Evolutionary conservation across 1,140 invertebrate species (phyloP), one percentile per base, ranked within the genome.

Genomic region (Solenopsis invicta): DNA sequence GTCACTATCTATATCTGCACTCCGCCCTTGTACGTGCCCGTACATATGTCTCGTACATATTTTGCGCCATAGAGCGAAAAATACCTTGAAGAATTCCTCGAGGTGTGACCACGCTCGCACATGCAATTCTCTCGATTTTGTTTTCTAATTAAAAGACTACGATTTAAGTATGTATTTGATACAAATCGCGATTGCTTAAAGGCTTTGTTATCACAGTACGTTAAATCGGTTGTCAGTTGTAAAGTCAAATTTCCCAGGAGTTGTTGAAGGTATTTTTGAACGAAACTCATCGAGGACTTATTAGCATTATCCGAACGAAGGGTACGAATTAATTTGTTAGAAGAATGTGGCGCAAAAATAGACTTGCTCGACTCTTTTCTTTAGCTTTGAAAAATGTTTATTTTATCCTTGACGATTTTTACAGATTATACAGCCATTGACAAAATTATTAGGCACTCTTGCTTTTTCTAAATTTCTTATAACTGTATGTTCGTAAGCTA

Each of bases 1-100:
- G 94, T 94, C 91, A 92, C 93, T 95, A 93, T 93, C 94, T 93
- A 89, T 92, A 89, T 93, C 54, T 85, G 91, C 85, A 93, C 94
- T 93, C 94, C 94, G 94, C 94, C 94, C 93, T 94, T 92, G 85
- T 69, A 71, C 71, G 45, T 56, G 62, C 64, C 41, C 84, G 74
- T 76, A 64, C 29, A 48, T 37, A 48, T 45, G 34, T 59, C 1
- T 59, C 21, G 45, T 59, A 56, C 34, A 24, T 59, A 37, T 6
- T 56, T 75, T 8, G 34, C 37, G 21, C 21, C 8, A 50, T 52
- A 18, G n/a, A 41, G 34, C 8, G 9, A 48, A 37, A 45, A 12
- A 18, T 16, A 34, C 13, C 48, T 54, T 54, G 4, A n/a, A 67
- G 21, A 69, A 4, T 24, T 16, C 6, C 71, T 41, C 45, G 16